Base-by-base conservation (phyloP, 2,888 invertebrate species). In the Spisula solida region DNA sequence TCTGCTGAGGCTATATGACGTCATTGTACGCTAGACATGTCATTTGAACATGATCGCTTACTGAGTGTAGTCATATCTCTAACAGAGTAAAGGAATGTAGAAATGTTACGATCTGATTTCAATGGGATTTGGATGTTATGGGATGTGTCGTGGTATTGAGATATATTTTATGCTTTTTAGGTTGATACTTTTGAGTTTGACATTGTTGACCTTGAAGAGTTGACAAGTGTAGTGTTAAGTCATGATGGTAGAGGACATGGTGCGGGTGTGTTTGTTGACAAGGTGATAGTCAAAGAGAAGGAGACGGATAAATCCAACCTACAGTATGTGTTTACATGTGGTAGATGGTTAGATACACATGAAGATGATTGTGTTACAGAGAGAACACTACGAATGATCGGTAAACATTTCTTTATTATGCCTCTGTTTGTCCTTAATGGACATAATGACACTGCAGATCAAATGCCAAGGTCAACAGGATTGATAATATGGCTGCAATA, bases 231-330 rank as follows among this genome's bases (percentile, higher is more conserved):
- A 48, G 91, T 94, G 20, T 89, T 96, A 55, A 94, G 95, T 86
- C 95, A 96, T 90, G 94, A 95, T 93, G 95, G 95, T 31, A 93
- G 94, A 81, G 95, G 95, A 82, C 94, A 94, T 79, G 96, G 96
- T 25, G 94, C 95, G 34, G 96, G 96, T 25, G 92, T 95, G 91
- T 95, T 94, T 90, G 87, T 96, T 80, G 95, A 96, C 60, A 94
- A 95, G 88, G 93, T 96, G 0, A 87, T 93, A 1, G 91, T 96
- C 66, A 94, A 90, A 79, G 94, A 94, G 86, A 94, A 89, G 81
- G 93, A 90, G 48, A 89, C 90, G n/a, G 91, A 92, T 41, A 85
- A 88, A 20, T 88, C 93, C 31, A 81, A 89, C 78, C 55, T 88
- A 70, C 93, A 93, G 85, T 93, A 93, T 87, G 88, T 96, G 66